Base-by-base conservation (phyloP, 2,113 vertebrate genomes). In the Raja brachyura region DNA sequence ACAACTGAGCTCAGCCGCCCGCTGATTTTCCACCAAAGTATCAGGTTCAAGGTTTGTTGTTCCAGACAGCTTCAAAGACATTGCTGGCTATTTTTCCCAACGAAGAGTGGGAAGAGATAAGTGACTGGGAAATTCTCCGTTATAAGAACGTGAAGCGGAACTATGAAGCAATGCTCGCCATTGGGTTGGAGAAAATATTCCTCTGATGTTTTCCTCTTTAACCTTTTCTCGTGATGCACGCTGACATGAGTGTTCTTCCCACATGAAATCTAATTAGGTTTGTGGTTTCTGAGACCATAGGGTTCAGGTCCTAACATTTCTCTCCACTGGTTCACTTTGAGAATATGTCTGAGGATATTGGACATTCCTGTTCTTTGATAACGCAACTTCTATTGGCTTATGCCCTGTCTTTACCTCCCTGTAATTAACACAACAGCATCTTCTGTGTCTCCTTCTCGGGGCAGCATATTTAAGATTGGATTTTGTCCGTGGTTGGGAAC, bases 121-220 rank as follows among this genome's bases (percentile, higher is more conserved):
- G 94, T 77, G 93, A 94, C 54, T 94, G 93, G 93, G 95, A 96
- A 93, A 96, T 95, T 73, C 39, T 66, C 13, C 94, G 94, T n/a
- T 94, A 95, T 54, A 94, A 94, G 83, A 95, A 95, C 0, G 76
- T 96, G 81, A 96, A 95, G 85, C 93, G 93, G 73, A 96, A 96
- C 93, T 95, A 94, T 0, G 77, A 94, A 0, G 81, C 93, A 3
- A 94, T 95, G 93, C 11, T 93, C 20, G n/a, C 93, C 2, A 48
- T 95, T 93, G 95, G 95, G 96, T 92, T 94, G 25, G 73, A 31
- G 56, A 63, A 86, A 86, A 16, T 63, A 28, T 85, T 61, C 25
- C 81, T 61, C 61, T 22, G 3, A 5, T 61, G n/a, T 14, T 13
- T 61, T 59, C 25, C 16, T 22, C 18, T 14, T 6, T 59, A 18